Conservation (phyloP, 1,140 invertebrate genomes). For the Metaphire vulgaris region DNA sequence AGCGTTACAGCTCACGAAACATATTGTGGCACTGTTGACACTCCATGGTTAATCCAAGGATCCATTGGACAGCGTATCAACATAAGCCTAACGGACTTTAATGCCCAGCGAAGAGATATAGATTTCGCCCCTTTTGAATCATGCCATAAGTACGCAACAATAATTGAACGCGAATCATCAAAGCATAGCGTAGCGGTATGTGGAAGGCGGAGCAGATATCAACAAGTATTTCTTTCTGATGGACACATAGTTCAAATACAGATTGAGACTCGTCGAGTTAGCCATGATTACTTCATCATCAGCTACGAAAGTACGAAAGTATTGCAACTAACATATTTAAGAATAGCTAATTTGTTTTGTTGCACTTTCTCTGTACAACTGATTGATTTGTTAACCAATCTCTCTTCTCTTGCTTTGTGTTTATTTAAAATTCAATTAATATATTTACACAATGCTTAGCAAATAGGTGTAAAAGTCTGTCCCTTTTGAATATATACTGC, state of each 20-base stretch:
- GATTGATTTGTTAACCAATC: no score
- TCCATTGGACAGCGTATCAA: conserved; percentile 16
- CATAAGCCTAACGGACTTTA: conserved; percentile 13
- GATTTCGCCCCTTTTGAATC: background rate
- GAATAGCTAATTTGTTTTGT: no score
- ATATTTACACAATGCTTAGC: no score
- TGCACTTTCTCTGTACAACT: no score
- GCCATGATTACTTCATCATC: conserved; percentile 11
- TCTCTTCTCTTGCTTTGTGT: no score
- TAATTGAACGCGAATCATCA: background rate
- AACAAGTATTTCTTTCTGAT: conserved; percentile 1
- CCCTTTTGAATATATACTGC: no score
- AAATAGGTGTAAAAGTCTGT: no score
- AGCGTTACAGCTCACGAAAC: conserved; percentile 17
- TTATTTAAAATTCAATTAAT: no score
- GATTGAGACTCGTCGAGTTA: background rate
- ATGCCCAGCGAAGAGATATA: background rate
- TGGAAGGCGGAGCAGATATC: background rate
- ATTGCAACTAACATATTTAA: no score
- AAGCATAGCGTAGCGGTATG: background rate
- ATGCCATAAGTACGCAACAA: conserved; percentile 18
- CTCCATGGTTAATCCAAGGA: conserved; percentile 20
- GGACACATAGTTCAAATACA: conserved; percentile 14
- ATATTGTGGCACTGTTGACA: conserved; percentile 5
- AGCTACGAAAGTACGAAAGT: conserved; percentile 16